Evolutionary conservation across 2,797 vertebrate genomes (phyloP).

Genomic region (Nannoperca australis): DNA sequence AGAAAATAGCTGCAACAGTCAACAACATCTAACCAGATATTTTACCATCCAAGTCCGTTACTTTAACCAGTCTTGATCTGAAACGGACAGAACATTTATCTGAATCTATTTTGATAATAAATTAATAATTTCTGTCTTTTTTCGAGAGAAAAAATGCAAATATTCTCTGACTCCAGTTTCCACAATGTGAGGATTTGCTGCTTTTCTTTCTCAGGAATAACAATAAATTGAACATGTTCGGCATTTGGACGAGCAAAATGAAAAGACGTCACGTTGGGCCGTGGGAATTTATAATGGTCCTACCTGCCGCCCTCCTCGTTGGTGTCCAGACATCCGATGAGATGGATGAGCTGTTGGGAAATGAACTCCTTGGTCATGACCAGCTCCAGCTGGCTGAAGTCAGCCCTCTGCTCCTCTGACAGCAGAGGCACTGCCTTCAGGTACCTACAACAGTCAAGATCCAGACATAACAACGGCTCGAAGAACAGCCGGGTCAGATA

Average conservation of each 20-base stretch:
- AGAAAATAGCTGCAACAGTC: not conserved
- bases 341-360: conserved; percentile 93
- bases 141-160: not conserved
- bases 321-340: conserved; percentile 92
- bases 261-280: not conserved
- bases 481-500: not conserved
- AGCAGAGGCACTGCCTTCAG: conserved; percentile 89
- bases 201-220: not conserved
- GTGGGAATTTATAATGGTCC: conserved; percentile 10
- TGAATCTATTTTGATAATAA: not conserved
- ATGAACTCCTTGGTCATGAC: conserved; percentile 97
- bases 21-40: not conserved
- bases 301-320: conserved; percentile 96
- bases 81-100: not conserved
- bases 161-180: not conserved
- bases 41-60: not conserved
- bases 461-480: conserved; percentile 8
- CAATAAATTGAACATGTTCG: not conserved
- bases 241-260: not conserved
- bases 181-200: not conserved
- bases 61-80: not conserved
- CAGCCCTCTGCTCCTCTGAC: conserved; percentile 89
- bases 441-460: conserved; percentile 72
- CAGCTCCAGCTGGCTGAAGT: conserved; percentile 91
- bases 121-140: not conserved